Conservation (phyloP, 2,888 invertebrate species). For the Baccha elongata region DNA sequence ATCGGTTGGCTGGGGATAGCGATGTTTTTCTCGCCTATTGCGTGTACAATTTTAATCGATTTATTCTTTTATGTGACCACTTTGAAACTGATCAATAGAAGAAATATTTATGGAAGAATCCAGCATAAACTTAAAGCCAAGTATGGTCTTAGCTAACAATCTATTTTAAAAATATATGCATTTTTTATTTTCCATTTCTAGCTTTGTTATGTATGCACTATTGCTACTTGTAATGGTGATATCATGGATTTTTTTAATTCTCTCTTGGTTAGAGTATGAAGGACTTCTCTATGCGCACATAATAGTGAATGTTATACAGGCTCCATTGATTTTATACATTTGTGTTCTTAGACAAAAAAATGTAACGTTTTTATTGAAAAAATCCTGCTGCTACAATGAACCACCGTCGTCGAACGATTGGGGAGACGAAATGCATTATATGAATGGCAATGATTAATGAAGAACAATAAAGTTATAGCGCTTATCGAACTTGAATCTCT, state of each 20-base stretch:
- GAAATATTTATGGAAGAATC: conserved; percentile 92
- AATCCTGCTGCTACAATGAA: conserved; percentile 91
- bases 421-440: conserved; percentile 95
- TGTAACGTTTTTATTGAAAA: conserved; percentile 89
- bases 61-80: conserved; percentile 92
- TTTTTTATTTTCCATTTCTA: conserved; percentile 81
- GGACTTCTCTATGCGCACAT: conserved; percentile 89
- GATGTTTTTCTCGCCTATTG: conserved; percentile 92
- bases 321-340: conserved; percentile 89
- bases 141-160: conserved; percentile 84
- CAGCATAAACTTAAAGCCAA: conserved; percentile 93
- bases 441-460: conserved; percentile 86
- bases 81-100: conserved; percentile 89
- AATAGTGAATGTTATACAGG: conserved; percentile 89
- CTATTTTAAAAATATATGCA: not conserved
- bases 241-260: conserved; percentile 89
- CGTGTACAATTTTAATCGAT: conserved; percentile 90
- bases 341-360: conserved; percentile 91
- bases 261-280: conserved; percentile 90
- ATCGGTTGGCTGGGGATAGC: conserved; percentile 92
- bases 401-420: conserved; percentile 90
- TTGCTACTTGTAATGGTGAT: conserved; percentile 89
- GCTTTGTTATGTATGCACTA: conserved; percentile 91
- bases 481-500: conserved; percentile 41
- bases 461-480: not conserved